Base-by-base conservation (phyloP, 2,888 invertebrate species). In the Anaspis maculata region DNA sequence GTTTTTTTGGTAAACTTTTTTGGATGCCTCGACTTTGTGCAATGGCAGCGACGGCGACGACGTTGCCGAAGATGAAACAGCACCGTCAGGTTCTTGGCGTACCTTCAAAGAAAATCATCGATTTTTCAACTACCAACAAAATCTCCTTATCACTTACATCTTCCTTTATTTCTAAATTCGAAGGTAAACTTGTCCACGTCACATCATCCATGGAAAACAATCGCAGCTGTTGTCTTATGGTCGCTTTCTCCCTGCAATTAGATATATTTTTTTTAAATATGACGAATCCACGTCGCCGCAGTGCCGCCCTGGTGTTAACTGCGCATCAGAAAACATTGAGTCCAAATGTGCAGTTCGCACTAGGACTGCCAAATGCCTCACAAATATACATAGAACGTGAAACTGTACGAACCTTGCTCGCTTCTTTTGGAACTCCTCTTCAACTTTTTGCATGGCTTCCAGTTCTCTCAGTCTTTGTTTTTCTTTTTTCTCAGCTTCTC, bases 381-480 rank as follows among this genome's bases (percentile, higher is more conserved):
- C n/a, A n/a, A n/a, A n/a, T n/a, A n/a, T n/a, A n/a, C n/a, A n/a
- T n/a, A n/a, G n/a, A n/a, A n/a, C n/a, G n/a, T n/a, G n/a, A n/a
- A n/a, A n/a, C n/a, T n/a, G n/a, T n/a, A n/a, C n/a, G n/a, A n/a
- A n/a, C n/a, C n/a, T 69, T 21, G 85, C 86, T 25, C 89, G 71
- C 63, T 89, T 88, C 43, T 78, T 72, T 60, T 88, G 87, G 62
- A 89, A 89, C 61, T 89, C 88, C 57, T 88, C 87, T 57, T 88
- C 87, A 3, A 88, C 88, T 56, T 81, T 76, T 51, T 81, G 75
- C 82, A 89, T 85, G 43, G 83, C 84, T 62, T 87, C 85, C 52
- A 85, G 69, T 61, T 88, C 87, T 39, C 78, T 75, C 34, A 78
- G 69, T 31, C 86, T 66, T 62, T 84, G 79, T 32, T 77, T 77